Evolutionary conservation across 1,140 invertebrate genomes (phyloP), one percentile per base, ranked within the genome.

Genomic region (Drosophila suzukii): DNA sequence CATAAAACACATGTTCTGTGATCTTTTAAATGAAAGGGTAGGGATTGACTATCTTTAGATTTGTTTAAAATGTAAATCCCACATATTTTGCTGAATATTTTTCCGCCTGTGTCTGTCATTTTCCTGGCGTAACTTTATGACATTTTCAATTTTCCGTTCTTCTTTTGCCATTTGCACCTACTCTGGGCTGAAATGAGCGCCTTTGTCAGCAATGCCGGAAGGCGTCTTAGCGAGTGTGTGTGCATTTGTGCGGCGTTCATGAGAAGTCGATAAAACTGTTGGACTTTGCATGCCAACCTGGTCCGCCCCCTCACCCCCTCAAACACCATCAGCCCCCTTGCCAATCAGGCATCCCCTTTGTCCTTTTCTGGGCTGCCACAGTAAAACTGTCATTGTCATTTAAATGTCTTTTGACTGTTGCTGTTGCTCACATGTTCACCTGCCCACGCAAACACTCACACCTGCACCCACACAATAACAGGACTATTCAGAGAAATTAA

Each of bases 361-460:
- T 63, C 65, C 60, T 61, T 68, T 68, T 81, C 54, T 66, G 73
- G 50, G 63, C 47, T 62, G 72, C 66, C 71, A 83, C 79, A 83
- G 75, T 84, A 58, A 61, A 77, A 83, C 79, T 84, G 83, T 84
- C 83, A 81, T 88, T 88, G 80, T 84, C 84, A 88, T 88, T 88
- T 89, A 89, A 88, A 84, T 88, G 80, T 89, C 83, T 80, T 81
- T 88, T 81, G 84, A 84, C 84, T 88, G 84, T 82, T 86, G 71
- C 85, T 61, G 63, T 47, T 81, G 43, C 20, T 20, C 6, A 34
- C 32, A 34, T 56, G 17, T 54, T 77, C 58, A 56, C n/a, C 60
- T 36, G 13, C 66, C 36, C 66, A 71, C 54, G 15, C 50, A 17
- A 24, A 44, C n/a, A 27, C 41, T 15, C 34, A 15, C 24, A 46